Conservation (phyloP, 1,140 invertebrate species). For the Drosophila mayri region DNA sequence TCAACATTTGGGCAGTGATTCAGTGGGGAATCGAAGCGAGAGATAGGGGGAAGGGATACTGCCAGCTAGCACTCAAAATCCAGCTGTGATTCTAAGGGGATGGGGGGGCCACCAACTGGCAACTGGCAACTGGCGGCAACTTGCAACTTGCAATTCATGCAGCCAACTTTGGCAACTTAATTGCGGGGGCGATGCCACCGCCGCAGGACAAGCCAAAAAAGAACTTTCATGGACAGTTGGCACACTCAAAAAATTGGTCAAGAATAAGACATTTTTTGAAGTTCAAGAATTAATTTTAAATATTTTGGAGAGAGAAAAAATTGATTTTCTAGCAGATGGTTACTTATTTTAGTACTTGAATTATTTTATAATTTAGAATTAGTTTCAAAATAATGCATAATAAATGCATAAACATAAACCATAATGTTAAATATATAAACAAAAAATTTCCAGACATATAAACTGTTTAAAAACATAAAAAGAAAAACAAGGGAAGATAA, state of each 20-base stretch:
- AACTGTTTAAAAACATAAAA: too few relatives aligned
- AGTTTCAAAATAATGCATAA: too few relatives aligned
- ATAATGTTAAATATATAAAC: too few relatives aligned
- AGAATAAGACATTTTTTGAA: background rate
- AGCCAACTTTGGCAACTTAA: constrained; percentile 71
- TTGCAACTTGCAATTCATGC: constrained; percentile 69
- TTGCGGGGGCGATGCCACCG: constrained; percentile 41
- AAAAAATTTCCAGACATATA: too few relatives aligned
- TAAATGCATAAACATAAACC: too few relatives aligned
- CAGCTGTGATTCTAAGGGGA: constrained; percentile 4
- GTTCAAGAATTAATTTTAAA: background rate
- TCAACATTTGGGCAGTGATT: constrained; percentile 52
- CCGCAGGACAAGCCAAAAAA: constrained; percentile 4
- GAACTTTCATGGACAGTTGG: constrained; percentile 7
- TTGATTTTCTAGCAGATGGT: background rate
- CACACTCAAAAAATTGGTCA: background rate
- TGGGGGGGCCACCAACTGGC: constrained; percentile 24
- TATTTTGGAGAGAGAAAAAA: background rate
- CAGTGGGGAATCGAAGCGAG: background rate
- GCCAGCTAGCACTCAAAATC: background rate
- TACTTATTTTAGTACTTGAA: too few relatives aligned
- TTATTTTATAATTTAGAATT: too few relatives aligned
- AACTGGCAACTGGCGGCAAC: constrained; percentile 53
- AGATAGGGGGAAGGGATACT: too few relatives aligned
- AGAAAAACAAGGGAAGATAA: background rate